phyloP scores from a whole-genome alignment of 2,888 invertebrate genomes.

The Hirtodrosophila confusa region DNA sequence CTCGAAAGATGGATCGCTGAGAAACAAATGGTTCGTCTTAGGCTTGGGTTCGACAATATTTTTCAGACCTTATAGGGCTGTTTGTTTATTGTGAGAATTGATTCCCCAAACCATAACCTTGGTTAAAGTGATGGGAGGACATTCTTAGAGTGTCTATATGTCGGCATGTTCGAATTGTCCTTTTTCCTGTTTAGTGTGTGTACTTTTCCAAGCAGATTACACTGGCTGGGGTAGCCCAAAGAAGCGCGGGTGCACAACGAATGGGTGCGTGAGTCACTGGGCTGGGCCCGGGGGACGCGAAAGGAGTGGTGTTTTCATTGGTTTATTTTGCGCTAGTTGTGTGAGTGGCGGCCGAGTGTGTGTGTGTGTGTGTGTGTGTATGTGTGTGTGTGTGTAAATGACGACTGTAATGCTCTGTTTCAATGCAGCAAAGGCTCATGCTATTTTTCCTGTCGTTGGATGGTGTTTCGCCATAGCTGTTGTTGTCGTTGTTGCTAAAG shows the following conservation, averaged over 20 bases:
- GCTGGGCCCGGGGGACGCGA: constrained; percentile 26
- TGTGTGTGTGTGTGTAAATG: constrained; percentile 46
- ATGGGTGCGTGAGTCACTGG: constrained; percentile 44
- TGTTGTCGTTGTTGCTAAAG: constrained; percentile 54
- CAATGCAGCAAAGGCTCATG: constrained; percentile 53
- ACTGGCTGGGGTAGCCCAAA: constrained; percentile 29
- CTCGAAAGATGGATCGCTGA: no score
- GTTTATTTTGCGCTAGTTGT: constrained; percentile 50
- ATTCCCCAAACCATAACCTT: no score
- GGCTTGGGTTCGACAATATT: no score
- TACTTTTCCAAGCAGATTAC: constrained; percentile 55
- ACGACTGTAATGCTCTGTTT: constrained; percentile 57
- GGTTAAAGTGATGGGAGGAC: no score
- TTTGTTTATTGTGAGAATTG: no score
- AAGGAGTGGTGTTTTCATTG: constrained; percentile 44
- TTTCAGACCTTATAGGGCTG: no score
- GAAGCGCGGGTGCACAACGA: constrained; percentile 36
- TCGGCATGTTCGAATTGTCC: constrained; percentile 7
- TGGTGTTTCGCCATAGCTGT: constrained; percentile 30
- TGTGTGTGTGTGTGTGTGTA: constrained; percentile 13
- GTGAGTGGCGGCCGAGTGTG: constrained; percentile 17
- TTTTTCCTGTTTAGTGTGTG: constrained; percentile 40
- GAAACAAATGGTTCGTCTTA: no score
- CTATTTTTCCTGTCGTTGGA: constrained; percentile 46
- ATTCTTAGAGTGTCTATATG: neutral